Evolutionary conservation across 1,140 invertebrate genomes (phyloP).

Genomic region (Leptonema lineaticorne): DNA sequence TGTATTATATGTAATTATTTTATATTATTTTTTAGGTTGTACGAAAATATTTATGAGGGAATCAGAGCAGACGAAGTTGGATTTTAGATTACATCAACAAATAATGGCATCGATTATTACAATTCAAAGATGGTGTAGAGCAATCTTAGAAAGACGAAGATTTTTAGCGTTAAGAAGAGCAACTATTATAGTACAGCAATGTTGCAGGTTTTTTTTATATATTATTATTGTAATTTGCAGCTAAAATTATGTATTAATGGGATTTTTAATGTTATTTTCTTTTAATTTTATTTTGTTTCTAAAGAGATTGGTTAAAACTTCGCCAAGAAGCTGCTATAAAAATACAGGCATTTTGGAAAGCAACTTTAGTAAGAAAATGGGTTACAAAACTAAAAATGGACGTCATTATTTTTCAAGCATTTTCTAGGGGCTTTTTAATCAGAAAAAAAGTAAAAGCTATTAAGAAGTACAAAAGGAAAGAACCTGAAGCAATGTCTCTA

Average conservation of each 20-base stretch:
- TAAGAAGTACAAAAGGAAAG: neutral
- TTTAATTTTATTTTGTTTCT: neutral
- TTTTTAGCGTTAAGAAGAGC: slow-evolving; percentile 75
- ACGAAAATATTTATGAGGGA: slow-evolving; percentile 93
- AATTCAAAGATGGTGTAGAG: slow-evolving; percentile 90
- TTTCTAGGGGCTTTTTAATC: slow-evolving; percentile 62
- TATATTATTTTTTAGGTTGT: slow-evolving; percentile 51
- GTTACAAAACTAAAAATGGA: slow-evolving; percentile 63
- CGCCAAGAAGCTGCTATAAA: slow-evolving; percentile 65
- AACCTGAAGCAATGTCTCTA: neutral
- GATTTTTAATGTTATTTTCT: neutral
- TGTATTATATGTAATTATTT: slow-evolving; percentile 17
- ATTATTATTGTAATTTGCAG: neutral
- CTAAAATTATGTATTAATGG: slow-evolving; percentile 3
- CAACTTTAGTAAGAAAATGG: slow-evolving; percentile 65
- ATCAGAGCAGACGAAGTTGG: slow-evolving; percentile 90
- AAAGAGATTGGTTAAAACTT: slow-evolving; percentile 49
- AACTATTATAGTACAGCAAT: slow-evolving; percentile 75
- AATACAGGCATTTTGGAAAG: slow-evolving; percentile 77
- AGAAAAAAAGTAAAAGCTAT: slow-evolving; percentile 44
- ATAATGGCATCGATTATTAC: slow-evolving; percentile 90
- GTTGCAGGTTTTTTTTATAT: slow-evolving; percentile 55
- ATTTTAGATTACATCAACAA: slow-evolving; percentile 88
- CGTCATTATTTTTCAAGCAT: slow-evolving; percentile 72
- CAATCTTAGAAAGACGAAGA: slow-evolving; percentile 72